These are phyloP conservation scores for Ashinkailepas kermadecensis DNA, from an alignment of 2,888 invertebrate species.

Conservation along the genomic window DNA sequence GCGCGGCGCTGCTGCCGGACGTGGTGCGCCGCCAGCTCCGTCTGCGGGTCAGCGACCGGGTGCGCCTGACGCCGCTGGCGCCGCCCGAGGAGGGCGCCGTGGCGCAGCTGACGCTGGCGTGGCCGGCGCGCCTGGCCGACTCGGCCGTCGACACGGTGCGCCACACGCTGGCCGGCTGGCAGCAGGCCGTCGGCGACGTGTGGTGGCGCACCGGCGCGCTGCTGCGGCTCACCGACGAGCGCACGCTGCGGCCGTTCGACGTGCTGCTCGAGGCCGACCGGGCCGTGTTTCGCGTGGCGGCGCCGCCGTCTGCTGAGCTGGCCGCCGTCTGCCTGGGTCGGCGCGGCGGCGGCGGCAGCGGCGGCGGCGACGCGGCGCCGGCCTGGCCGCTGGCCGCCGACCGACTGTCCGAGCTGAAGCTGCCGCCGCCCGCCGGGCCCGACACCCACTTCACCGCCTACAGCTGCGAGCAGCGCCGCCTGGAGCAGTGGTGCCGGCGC, in stretches of 20 bases:
- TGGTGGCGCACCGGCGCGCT: slow-evolving; percentile 4
- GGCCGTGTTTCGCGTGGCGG: slow-evolving; percentile 6
- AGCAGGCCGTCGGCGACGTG: neutral
- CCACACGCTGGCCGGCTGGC: slow-evolving; percentile 3
- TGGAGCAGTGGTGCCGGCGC: neutral
- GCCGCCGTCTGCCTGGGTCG: neutral
- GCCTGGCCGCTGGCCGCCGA: neutral
- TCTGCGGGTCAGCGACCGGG: neutral
- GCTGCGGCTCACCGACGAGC: slow-evolving; percentile 1
- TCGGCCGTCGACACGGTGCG: neutral
- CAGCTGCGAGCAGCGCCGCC: neutral
- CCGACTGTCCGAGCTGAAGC: neutral
- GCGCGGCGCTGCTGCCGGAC: slow-evolving; percentile 3
- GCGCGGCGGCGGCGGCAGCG: neutral
- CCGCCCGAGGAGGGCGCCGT: neutral
- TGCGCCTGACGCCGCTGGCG: neutral
- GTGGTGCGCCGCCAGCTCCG: slow-evolving; percentile 15
- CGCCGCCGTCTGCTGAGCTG: neutral
- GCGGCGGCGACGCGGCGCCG: neutral
- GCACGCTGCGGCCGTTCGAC: slow-evolving; percentile 4
- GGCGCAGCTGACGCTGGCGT: neutral
- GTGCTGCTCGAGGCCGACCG: neutral
- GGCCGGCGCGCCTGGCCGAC: neutral
- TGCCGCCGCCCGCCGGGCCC: neutral
- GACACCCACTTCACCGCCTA: neutral